phyloP scores from a whole-genome alignment of 2,113 vertebrate species.

The Elachura formosa region DNA sequence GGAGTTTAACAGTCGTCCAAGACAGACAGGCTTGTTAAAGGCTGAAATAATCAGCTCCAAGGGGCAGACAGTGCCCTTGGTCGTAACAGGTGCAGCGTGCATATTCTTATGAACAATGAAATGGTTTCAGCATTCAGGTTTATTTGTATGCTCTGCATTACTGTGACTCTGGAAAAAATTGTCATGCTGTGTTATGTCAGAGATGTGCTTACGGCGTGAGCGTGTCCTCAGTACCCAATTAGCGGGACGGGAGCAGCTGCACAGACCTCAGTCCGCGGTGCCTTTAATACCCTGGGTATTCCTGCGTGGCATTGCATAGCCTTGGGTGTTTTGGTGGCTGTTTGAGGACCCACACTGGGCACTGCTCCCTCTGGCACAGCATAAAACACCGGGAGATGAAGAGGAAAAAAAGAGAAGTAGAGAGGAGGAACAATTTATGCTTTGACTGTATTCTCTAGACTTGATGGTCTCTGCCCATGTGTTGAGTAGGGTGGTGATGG shows the following conservation, averaged over 20 bases:
- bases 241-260: constrained; percentile 1
- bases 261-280: background rate
- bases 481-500: background rate
- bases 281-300: background rate
- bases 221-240: background rate
- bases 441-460: background rate
- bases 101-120: background rate
- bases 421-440: background rate
- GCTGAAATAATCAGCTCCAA: background rate
- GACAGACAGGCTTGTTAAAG: background rate
- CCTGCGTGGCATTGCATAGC: background rate
- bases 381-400: background rate
- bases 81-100: constrained; percentile 18
- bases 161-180: constrained; percentile 7
- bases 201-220: background rate
- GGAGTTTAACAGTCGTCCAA: background rate
- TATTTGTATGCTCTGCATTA: constrained; percentile 23
- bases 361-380: background rate
- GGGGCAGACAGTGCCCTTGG: background rate
- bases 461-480: background rate
- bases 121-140: background rate
- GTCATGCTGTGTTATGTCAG: constrained; percentile 24
- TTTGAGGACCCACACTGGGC: background rate
- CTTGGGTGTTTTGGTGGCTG: background rate
- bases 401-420: background rate